Percentiles rank a stretch among this genome's conserved stretches.
phyloP scores from a whole-genome alignment of 2,888 invertebrate species.

The Stenodema calcarata region DNA sequence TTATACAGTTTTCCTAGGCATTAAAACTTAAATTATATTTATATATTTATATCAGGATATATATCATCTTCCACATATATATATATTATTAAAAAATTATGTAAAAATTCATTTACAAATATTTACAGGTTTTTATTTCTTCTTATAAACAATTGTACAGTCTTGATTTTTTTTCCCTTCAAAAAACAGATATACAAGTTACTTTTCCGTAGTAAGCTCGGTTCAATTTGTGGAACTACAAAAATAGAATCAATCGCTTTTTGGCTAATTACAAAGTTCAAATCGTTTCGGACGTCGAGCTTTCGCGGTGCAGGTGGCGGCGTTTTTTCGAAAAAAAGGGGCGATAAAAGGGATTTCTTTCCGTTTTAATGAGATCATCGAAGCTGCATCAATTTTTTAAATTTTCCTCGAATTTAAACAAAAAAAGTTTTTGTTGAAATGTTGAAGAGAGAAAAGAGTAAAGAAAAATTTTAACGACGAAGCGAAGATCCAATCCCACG shows the following conservation, averaged over 20 bases:
- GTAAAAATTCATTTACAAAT: conserved; percentile 56
- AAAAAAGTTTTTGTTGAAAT: neutral
- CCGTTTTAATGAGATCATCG: conserved; percentile 40
- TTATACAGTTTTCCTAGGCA: conserved; percentile 40
- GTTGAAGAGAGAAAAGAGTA: neutral
- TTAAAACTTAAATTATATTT: conserved; percentile 53
- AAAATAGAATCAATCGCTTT: conserved; percentile 52
- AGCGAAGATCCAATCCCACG: conserved; percentile 14
- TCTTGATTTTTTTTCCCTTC: conserved; percentile 52
- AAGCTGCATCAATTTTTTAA: conserved; percentile 37
- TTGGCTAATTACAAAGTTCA: conserved; percentile 46
- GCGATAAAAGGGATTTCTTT: neutral
- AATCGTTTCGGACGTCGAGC: neutral
- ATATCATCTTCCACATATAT: conserved; percentile 49
- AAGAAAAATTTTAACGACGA: neutral
- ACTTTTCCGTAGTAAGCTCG: conserved; percentile 53
- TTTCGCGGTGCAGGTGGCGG: neutral
- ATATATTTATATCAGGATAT: conserved; percentile 50
- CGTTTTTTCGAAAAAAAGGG: neutral
- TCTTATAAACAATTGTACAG: conserved; percentile 55
- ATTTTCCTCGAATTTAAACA: conserved; percentile 29
- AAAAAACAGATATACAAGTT: conserved; percentile 55
- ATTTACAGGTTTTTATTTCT: conserved; percentile 49
- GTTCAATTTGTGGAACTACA: conserved; percentile 52
- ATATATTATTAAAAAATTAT: conserved; percentile 54